Percentiles rank a stretch among this genome's conserved stretches.
Conservation (phyloP, 1,140 invertebrate species). For the Conopomorpha cramerella region DNA sequence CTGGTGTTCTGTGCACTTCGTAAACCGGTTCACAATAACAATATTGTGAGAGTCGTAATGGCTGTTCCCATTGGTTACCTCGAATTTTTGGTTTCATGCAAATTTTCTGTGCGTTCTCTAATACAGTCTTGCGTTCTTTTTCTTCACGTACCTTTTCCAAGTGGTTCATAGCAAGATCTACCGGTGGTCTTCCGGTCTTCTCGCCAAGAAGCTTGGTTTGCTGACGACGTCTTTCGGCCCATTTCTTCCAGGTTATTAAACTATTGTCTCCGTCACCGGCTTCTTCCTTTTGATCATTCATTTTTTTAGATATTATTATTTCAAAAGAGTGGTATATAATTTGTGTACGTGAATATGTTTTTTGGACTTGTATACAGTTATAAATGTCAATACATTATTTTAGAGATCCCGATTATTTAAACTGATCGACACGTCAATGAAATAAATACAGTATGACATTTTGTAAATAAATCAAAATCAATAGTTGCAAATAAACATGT, state of each 20-base stretch:
- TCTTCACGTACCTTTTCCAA: slow-evolving; percentile 24
- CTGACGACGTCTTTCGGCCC: slow-evolving; percentile 37
- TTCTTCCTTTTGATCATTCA: no score
- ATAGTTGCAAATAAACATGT: no score
- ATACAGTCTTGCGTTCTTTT: slow-evolving; percentile 30
- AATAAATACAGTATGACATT: no score
- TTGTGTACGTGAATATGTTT: no score
- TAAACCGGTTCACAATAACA: slow-evolving; percentile 32
- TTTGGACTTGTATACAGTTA: no score
- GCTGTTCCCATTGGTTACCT: slow-evolving; percentile 29
- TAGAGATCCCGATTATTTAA: no score
- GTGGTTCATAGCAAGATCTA: slow-evolving; percentile 36
- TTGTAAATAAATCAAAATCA: no score
- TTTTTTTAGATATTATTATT: slow-evolving; percentile 1
- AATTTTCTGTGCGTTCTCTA: slow-evolving; percentile 33
- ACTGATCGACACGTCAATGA: no score
- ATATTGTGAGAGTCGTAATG: slow-evolving; percentile 25
- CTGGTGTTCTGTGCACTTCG: slow-evolving; percentile 18
- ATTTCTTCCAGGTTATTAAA: slow-evolving; percentile 42
- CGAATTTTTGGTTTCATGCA: slow-evolving; percentile 19
- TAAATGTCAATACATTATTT: no score
- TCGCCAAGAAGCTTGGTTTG: slow-evolving; percentile 21
- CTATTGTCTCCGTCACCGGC: no score
- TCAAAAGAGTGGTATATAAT: no score
- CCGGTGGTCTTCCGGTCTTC: slow-evolving; percentile 16